Evolutionary conservation across 2,113 vertebrate species (phyloP), one percentile per base, ranked within the genome.

Genomic region (Malurus alboscapulatus): DNA sequence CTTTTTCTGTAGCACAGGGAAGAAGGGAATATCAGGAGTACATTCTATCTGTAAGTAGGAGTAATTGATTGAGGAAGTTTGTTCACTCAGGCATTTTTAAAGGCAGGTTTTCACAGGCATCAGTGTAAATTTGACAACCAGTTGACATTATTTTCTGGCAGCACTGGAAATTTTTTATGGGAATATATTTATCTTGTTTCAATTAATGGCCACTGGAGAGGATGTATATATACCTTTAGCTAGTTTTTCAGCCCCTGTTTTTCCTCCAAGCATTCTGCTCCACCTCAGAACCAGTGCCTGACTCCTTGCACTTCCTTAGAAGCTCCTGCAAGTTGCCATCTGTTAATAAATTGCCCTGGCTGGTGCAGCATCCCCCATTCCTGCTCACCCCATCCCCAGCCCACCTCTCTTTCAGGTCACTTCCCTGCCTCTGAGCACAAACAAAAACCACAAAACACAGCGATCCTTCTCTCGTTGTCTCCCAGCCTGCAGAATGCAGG

Each of bases 381-480:
- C 54, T 53, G 29, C 45, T 78, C 53, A 48, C 6, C 9, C 12
- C 20, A 27, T 72, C 54, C 36, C 42, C 29, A n/a, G 2, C 32
- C 32, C 63, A 40, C 22, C 26, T 51, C 32, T 83, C 51, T 45
- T 79, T 67, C 78, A 83, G 51, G 59, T 17, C 47, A 54, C 29
- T 59, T 55, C 44, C 36, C 44, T 51, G 36, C 67, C 62, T 85
- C 79, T 63, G 63, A 83, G 54, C 44, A 27, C 51, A 92, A 75
- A 79, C 57, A 91, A 87, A 54, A 38, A 38, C 38, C 17, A 79
- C 3, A 42, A 48, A 92, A 3, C 17, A 38, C 16, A 48, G 19
- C 0, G 0, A 40, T 73, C 30, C 38, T 75, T 72, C 30, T 58
- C 36, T 69, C 0, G 0, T 20, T 84, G 77, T 83, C 73, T 87